Evolutionary conservation across 2,113 vertebrate species (phyloP).

Genomic region (Bubo bubo): DNA sequence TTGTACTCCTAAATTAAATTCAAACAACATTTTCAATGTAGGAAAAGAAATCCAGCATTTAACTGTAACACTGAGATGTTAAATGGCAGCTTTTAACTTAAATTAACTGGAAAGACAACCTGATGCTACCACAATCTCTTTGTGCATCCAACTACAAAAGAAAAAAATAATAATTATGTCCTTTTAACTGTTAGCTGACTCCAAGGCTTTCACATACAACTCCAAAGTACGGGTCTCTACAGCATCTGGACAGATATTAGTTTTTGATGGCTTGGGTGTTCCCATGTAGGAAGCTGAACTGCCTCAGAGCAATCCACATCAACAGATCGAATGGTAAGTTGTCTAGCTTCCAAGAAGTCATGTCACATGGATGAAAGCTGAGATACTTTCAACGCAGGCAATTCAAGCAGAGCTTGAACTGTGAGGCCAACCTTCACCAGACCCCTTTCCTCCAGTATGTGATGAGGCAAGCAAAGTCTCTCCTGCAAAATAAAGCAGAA

Average conservation of each 20-base stretch:
- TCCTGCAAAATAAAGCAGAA: slow-evolving; percentile 78
- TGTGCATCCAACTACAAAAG: slow-evolving; percentile 42
- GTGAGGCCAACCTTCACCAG: slow-evolving; percentile 94
- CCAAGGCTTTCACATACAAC: neutral
- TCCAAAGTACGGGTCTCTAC: slow-evolving; percentile 54
- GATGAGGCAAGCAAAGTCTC: slow-evolving; percentile 95
- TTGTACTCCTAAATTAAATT: slow-evolving; percentile 38
- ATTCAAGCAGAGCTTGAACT: slow-evolving; percentile 93
- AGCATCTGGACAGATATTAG: slow-evolving; percentile 48
- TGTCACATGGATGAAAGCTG: slow-evolving; percentile 88
- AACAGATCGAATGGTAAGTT: neutral
- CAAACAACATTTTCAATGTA: neutral
- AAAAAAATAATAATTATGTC: neutral
- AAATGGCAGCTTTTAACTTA: slow-evolving; percentile 6
- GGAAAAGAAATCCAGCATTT: slow-evolving; percentile 41
- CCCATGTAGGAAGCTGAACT: slow-evolving; percentile 26
- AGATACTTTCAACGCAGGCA: slow-evolving; percentile 82
- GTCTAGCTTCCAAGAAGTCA: neutral
- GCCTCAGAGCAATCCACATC: slow-evolving; percentile 48
- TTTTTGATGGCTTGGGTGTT: slow-evolving; percentile 68
- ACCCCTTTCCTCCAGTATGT: slow-evolving; percentile 96
- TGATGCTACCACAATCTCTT: slow-evolving; percentile 51
- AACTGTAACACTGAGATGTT: neutral
- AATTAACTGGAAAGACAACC: slow-evolving; percentile 11
- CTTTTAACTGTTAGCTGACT: slow-evolving; percentile 45